Evolutionary conservation across 2,888 invertebrate genomes (phyloP).

Genomic region (Pocota personata): DNA sequence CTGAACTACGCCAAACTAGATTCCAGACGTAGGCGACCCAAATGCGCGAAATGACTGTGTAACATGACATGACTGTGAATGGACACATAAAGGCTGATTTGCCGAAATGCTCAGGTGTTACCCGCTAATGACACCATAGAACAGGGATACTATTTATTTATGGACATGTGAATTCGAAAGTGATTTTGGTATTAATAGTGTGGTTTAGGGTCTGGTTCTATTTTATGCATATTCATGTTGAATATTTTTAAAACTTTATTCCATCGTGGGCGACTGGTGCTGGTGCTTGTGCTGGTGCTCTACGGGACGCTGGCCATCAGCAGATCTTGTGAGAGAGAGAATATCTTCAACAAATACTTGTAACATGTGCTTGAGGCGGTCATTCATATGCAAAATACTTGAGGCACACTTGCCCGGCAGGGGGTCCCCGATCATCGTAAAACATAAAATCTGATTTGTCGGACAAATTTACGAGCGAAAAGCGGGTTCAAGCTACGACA

Average conservation of each 20-base stretch:
- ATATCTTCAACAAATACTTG: slow-evolving; percentile 20
- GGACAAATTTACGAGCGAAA: slow-evolving; percentile 63
- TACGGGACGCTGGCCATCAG: slow-evolving; percentile 41
- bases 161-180: slow-evolving; percentile 15
- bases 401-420: slow-evolving; percentile 63
- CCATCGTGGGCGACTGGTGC: slow-evolving; percentile 36
- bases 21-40: slow-evolving; percentile 62
- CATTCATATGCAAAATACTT: slow-evolving; percentile 61
- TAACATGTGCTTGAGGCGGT: slow-evolving; percentile 3
- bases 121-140: slow-evolving; percentile 45
- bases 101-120: slow-evolving; percentile 71
- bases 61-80: slow-evolving; percentile 64
- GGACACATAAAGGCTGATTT: slow-evolving; percentile 50
- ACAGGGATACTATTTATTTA: neutral
- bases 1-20: slow-evolving; percentile 40
- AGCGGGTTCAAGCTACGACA: slow-evolving; percentile 56
- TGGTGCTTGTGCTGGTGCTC: neutral
- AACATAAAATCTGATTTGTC: slow-evolving; percentile 70
- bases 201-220: neutral
- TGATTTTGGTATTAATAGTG: neutral
- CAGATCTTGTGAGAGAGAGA: slow-evolving; percentile 11
- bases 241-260: neutral
- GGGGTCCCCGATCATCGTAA: slow-evolving; percentile 61
- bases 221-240: slow-evolving; percentile 21
- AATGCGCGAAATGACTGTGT: slow-evolving; percentile 44